A percentile compares a stretch with the other conserved stretches of the same genome.
These are phyloP conservation scores for Dioctria linearis DNA, from an alignment of 2,888 invertebrate genomes.

Conservation along the genomic window DNA sequence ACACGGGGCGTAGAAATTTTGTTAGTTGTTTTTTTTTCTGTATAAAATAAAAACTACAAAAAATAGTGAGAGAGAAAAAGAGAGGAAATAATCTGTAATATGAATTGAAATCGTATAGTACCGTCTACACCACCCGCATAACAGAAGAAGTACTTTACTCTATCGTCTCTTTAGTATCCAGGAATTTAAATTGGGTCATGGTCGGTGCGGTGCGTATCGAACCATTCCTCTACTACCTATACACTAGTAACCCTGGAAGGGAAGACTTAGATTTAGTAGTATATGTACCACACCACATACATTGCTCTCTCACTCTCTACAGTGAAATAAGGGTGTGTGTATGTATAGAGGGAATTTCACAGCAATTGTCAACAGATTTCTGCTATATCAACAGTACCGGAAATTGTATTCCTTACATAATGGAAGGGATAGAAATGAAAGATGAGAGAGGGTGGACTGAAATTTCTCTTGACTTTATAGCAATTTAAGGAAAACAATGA, in stretches of 20 bases:
- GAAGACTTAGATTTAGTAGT: not conserved
- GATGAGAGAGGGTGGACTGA: not conserved
- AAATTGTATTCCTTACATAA: slow-evolving; percentile 5
- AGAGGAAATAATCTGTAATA: no score
- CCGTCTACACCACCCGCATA: no score
- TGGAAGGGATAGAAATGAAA: not conserved
- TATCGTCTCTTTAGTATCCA: not conserved
- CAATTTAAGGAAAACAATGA: slow-evolving; percentile 8
- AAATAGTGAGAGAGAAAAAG: no score
- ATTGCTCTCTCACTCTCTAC: no score
- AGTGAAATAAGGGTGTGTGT: not conserved
- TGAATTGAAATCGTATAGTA: no score
- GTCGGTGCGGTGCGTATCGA: slow-evolving; percentile 25
- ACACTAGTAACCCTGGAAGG: not conserved
- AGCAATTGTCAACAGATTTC: not conserved
- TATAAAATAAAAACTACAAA: not conserved
- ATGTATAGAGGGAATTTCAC: not conserved
- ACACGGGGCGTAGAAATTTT: not conserved
- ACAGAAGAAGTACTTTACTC: no score
- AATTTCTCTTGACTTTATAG: slow-evolving; percentile 2
- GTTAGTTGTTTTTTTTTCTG: not conserved
- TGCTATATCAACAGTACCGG: slow-evolving; percentile 20
- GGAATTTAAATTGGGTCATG: slow-evolving; percentile 28
- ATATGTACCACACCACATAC: not conserved
- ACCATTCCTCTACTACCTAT: not conserved